These are phyloP conservation scores for Acromyrmex echinatior DNA, from an alignment of 1,140 invertebrate genomes.

Conservation along the genomic window DNA sequence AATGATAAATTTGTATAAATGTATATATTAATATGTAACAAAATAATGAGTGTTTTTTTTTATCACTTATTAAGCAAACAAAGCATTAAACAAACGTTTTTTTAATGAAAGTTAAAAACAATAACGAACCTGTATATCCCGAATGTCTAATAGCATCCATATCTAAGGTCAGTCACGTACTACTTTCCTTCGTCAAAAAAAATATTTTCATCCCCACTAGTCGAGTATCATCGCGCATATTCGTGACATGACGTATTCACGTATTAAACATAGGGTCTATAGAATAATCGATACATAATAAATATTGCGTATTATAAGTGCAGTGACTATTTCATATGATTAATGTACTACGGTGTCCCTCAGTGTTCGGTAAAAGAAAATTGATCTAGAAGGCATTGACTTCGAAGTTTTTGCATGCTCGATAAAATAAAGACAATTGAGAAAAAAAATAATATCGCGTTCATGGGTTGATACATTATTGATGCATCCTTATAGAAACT, in stretches of 20 bases:
- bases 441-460: slow-evolving; percentile 8
- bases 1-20: background rate
- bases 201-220: background rate
- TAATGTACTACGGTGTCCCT: background rate
- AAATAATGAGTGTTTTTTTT: background rate
- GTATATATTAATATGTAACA: background rate
- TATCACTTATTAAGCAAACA: background rate
- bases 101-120: background rate
- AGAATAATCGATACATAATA: slow-evolving; percentile 15
- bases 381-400: background rate
- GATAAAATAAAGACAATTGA: background rate
- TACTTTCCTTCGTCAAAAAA: slow-evolving; percentile 7
- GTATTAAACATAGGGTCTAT: background rate
- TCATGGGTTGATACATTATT: slow-evolving; percentile 2
- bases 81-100: slow-evolving; percentile 5
- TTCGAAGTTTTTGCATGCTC: background rate
- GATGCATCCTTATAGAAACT: background rate
- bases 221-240: background rate
- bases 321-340: background rate
- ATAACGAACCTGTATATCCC: slow-evolving; percentile 44
- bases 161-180: background rate
- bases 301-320: slow-evolving; percentile 17
- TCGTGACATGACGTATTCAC: slow-evolving; percentile 5
- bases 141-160: background rate
- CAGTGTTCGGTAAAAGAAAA: background rate